Base-by-base conservation (phyloP, 2,888 invertebrate species). In the Thereva nobilitata region DNA sequence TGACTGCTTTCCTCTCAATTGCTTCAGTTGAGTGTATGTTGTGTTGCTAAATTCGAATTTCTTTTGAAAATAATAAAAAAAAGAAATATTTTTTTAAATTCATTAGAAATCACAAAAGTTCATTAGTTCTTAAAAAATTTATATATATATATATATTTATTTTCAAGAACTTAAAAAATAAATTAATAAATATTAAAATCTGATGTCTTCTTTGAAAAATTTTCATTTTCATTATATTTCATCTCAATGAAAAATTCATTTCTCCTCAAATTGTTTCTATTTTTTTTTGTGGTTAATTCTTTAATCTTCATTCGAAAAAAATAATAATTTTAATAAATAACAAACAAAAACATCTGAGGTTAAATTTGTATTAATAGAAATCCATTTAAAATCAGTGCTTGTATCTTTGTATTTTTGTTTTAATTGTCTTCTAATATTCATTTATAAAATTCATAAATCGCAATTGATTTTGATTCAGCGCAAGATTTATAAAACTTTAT, bases 161-260 rank as follows among this genome's bases (percentile, higher is more conserved):
- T 47, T 47, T 3, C 7, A 10, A 44, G 8, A 49, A 49, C 38
- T 23, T 52, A 64, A 34, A 35, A n/a, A 7, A 23, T 23, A 54
- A 12, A 10, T 5, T 37, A 68, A 65, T 35, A 57, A 38, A 10
- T 2, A 23, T 23, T 23, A 23, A 57, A 68, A 40, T 68, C 68
- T 68, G 68, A 68, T 68, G 68, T 68, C 68, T 68, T 68, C 68
- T 68, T 68, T 66, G 52, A 44, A 66, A 9, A 40, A 63, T 9
- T 50, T 53, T 64, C 55, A 23, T 9, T 9, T 7, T 54, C 12
- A 38, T 38, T 40, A 65, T 23, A 41, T 8, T 54, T 64, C 44
- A 44, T n/a, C n/a, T 54, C 23, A 47, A 40, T 52, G 1, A 23
- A 23, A 23, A 23, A 23, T 23, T 23, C 2, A 1, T 52, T 52